A percentile compares a stretch with the other conserved stretches of the same genome.
Conservation (phyloP, 2,888 invertebrate genomes). For the Scaptodrosophila latifasciaeformis region DNA sequence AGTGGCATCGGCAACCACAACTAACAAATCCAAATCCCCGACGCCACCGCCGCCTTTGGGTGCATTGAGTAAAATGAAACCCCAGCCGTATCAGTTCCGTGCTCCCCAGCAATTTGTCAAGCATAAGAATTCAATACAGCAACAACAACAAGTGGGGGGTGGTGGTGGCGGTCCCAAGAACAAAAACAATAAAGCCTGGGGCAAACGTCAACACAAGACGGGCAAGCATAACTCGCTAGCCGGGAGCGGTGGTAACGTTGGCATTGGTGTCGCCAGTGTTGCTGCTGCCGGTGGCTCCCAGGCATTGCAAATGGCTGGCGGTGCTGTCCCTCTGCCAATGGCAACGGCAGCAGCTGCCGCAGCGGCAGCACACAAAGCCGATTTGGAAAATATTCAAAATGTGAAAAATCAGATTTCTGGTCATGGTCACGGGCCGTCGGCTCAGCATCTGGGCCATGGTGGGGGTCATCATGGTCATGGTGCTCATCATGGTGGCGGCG, state of each 20-base stretch:
- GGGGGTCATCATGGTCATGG: constrained; percentile 23
- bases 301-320: constrained; percentile 9
- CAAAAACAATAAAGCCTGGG: constrained; percentile 71
- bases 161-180: constrained; percentile 29
- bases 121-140: constrained; percentile 35
- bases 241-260: constrained; percentile 34
- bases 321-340: constrained; percentile 10
- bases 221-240: constrained; percentile 50
- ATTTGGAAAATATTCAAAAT: constrained; percentile 74
- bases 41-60: constrained; percentile 16
- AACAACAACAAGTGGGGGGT: constrained; percentile 39
- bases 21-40: constrained; percentile 58
- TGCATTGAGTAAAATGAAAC: constrained; percentile 22
- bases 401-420: constrained; percentile 71
- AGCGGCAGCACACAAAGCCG: constrained; percentile 63
- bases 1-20: constrained; percentile 20
- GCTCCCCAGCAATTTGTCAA: constrained; percentile 71
- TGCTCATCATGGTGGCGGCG: constrained; percentile 28
- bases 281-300: constrained; percentile 13
- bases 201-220: constrained; percentile 71
- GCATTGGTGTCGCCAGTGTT: constrained; percentile 18
- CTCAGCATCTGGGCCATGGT: not conserved
- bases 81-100: constrained; percentile 68
- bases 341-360: constrained; percentile 16
- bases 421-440: constrained; percentile 23